Conservation (phyloP, 2,797 vertebrate genomes). For the Dromococcyx pavoninus region DNA sequence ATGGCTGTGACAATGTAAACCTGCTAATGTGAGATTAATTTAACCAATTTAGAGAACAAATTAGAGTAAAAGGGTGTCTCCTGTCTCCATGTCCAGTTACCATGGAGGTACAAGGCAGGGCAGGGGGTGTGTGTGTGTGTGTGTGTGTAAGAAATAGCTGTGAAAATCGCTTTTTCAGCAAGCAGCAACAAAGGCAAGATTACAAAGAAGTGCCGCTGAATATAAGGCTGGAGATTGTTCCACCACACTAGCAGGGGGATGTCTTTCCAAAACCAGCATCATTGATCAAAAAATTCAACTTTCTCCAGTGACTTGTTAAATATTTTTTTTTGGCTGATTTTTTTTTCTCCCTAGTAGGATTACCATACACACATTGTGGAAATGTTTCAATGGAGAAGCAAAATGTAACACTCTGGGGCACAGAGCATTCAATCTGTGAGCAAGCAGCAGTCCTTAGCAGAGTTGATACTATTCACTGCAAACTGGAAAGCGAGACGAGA, state of each 20-base stretch:
- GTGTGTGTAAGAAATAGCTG: background rate
- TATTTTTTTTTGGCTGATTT: background rate
- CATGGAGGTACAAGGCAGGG: background rate
- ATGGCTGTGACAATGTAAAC: conserved; percentile 35
- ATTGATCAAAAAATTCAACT: background rate
- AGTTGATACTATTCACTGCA: background rate
- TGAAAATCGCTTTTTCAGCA: conserved; percentile 16
- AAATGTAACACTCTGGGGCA: background rate
- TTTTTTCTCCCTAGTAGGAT: background rate
- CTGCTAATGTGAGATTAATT: conserved; percentile 52
- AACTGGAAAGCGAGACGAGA: background rate
- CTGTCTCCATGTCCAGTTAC: background rate
- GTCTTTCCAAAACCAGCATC: background rate
- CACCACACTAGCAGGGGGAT: background rate
- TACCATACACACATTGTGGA: background rate
- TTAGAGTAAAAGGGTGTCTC: conserved; percentile 43
- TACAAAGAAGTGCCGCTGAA: background rate
- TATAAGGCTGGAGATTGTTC: background rate
- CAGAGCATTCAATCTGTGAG: background rate
- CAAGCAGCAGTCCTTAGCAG: background rate
- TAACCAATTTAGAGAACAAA: conserved; percentile 66
- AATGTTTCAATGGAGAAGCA: background rate
- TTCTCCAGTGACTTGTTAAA: background rate
- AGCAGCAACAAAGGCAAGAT: background rate
- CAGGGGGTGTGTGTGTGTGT: background rate